These are phyloP conservation scores for Ciconia maguari DNA, from an alignment of 2,113 vertebrate genomes.

Conservation along the genomic window DNA sequence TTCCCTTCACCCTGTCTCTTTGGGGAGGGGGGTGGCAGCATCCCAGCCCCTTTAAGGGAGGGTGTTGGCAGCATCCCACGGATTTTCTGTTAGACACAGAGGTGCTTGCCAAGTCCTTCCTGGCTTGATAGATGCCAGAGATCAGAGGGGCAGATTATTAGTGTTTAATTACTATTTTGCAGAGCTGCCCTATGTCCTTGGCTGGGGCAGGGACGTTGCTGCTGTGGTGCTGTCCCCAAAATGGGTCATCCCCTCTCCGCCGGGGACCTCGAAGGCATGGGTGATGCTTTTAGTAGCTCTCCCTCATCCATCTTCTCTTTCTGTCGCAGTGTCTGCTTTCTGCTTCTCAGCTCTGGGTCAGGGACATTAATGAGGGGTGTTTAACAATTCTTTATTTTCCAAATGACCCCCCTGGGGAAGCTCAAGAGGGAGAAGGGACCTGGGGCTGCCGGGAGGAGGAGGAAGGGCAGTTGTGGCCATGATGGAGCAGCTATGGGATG, in stretches of 20 bases:
- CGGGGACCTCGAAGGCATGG: not conserved
- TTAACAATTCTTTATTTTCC: not conserved
- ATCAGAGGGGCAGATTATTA: not conserved
- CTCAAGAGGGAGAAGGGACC: not conserved
- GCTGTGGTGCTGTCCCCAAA: not conserved
- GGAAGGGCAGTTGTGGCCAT: not conserved
- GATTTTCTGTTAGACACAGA: not conserved
- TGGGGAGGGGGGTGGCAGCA: not conserved
- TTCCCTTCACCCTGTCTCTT: not conserved
- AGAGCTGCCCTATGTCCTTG: not conserved
- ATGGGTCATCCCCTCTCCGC: fast-evolving
- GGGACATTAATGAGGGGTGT: not conserved
- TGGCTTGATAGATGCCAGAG: not conserved
- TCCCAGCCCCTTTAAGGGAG: not conserved
- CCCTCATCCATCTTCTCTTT: not conserved
- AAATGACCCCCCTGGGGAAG: too few relatives aligned
- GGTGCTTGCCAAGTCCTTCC: not conserved
- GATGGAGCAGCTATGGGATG: not conserved
- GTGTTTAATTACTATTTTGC: not conserved
- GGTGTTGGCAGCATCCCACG: not conserved
- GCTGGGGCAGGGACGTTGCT: fast-evolving
- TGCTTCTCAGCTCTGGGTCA: not conserved
- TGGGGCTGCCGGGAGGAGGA: not conserved
- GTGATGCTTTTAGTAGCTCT: not conserved
- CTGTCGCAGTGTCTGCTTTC: not conserved